Percentiles rank a stretch among this genome's conserved stretches.
Evolutionary conservation across 2,797 vertebrate species (phyloP).

Genomic region (Poecilia gillii): DNA sequence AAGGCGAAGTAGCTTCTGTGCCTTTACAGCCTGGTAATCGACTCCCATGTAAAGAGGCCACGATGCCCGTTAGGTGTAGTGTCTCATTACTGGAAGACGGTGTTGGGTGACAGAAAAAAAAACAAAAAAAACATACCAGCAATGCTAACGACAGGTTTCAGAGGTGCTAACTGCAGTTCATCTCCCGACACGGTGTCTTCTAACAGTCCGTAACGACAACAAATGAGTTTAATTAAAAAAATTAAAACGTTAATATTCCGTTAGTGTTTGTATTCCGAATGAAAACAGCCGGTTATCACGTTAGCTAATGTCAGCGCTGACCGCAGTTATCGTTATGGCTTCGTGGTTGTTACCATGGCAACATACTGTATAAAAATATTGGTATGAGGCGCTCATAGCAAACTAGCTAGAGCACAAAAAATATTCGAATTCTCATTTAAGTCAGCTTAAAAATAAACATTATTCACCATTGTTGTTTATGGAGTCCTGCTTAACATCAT

Average conservation of each 20-base stretch:
- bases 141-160: slow-evolving; percentile 23
- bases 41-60: background rate
- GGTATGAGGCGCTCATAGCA: background rate
- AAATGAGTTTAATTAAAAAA: no score
- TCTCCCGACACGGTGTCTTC: slow-evolving; percentile 34
- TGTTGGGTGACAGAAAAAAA: slow-evolving; percentile 7
- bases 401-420: background rate
- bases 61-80: background rate
- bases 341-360: slow-evolving; percentile 63
- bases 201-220: background rate
- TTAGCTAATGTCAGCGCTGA: background rate
- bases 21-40: background rate
- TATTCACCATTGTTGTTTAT: background rate
- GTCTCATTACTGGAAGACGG: slow-evolving; percentile 7
- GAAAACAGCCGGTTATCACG: background rate
- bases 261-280: background rate
- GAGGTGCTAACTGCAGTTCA: slow-evolving; percentile 28
- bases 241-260: background rate
- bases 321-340: slow-evolving; percentile 14
- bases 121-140: slow-evolving; percentile 14
- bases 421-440: background rate
- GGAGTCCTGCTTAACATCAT: background rate
- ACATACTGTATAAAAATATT: slow-evolving; percentile 24
- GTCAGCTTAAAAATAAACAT: background rate
- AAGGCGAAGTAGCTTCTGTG: background rate